phyloP scores from a whole-genome alignment of 2,113 vertebrate species.

The Puntigrus tetrazona region DNA sequence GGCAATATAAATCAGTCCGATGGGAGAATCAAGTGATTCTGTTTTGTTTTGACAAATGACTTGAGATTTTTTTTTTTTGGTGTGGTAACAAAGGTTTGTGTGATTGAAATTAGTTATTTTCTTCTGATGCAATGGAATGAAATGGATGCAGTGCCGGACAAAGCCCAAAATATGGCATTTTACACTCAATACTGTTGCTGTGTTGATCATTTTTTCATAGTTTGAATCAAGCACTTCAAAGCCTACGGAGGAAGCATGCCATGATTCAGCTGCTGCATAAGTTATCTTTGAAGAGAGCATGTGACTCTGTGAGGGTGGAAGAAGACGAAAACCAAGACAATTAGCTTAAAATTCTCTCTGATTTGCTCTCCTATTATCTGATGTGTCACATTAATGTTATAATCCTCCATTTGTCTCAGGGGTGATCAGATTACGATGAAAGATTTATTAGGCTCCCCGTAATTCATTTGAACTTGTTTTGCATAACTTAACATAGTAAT shows the following conservation, averaged over 20 bases:
- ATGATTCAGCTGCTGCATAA: conserved; percentile 8
- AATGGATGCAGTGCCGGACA: background rate
- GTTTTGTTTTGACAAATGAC: conserved; percentile 10
- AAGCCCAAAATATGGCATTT: background rate
- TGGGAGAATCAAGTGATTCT: background rate
- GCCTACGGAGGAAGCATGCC: background rate
- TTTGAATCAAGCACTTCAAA: background rate
- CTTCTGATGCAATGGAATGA: background rate
- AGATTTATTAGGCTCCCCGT: conserved; percentile 68
- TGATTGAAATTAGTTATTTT: background rate
- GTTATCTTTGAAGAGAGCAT: background rate
- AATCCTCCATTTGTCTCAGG: conserved; percentile 56
- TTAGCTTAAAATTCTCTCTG: conserved; percentile 45
- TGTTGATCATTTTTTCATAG: background rate
- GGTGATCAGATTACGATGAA: conserved; percentile 69
- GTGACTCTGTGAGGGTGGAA: conserved; percentile 28
- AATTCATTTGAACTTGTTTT: conserved; percentile 76
- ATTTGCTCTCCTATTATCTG: conserved; percentile 41
- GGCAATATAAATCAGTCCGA: background rate
- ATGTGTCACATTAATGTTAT: conserved; percentile 56
- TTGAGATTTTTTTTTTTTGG: background rate
- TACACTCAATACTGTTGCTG: background rate
- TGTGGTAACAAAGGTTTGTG: background rate
- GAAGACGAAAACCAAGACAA: conserved; percentile 50
- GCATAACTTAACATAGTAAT: conserved; percentile 74